Conservation (phyloP, 2,797 vertebrate species). For the Limosa lapponica region DNA sequence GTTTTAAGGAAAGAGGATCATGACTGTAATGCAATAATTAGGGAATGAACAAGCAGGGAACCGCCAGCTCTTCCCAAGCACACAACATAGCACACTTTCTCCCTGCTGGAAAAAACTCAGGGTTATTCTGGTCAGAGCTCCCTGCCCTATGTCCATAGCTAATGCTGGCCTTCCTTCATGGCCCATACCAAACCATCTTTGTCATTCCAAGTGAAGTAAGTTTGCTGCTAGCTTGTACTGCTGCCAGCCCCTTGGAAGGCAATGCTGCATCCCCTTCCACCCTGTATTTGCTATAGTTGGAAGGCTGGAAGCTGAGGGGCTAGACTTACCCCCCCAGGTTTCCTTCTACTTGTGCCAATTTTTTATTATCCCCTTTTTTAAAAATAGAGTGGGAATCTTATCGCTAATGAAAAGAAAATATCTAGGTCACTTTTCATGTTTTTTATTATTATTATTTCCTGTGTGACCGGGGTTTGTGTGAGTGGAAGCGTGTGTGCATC, state of each 20-base stretch:
- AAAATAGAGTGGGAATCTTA: constrained; percentile 30
- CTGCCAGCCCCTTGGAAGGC: constrained; percentile 21
- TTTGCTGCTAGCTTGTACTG: background rate
- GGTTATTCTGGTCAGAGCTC: constrained; percentile 42
- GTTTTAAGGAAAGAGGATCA: constrained; percentile 25
- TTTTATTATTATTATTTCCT: constrained; percentile 40
- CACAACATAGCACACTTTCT: constrained; percentile 36
- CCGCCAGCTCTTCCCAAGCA: constrained; percentile 31
- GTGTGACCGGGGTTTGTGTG: constrained; percentile 47
- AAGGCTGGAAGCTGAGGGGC: constrained; percentile 38
- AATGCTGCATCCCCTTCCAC: constrained; percentile 25
- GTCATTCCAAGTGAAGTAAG: constrained; percentile 19
- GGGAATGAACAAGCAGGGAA: constrained; percentile 7
- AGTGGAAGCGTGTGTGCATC: constrained; percentile 50
- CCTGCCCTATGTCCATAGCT: background rate
- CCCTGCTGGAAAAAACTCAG: constrained; percentile 64
- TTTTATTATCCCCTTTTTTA: constrained; percentile 59
- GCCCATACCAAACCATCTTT: background rate
- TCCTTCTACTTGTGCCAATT: constrained; percentile 73
- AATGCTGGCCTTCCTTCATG: constrained; percentile 7
- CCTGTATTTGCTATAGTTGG: constrained; percentile 30
- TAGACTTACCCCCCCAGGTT: background rate
- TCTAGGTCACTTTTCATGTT: constrained; percentile 4
- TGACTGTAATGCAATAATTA: constrained; percentile 45
- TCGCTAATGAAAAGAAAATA: background rate